Evolutionary conservation across 2,797 vertebrate species (phyloP).

Genomic region (Apogon hyalosoma): DNA sequence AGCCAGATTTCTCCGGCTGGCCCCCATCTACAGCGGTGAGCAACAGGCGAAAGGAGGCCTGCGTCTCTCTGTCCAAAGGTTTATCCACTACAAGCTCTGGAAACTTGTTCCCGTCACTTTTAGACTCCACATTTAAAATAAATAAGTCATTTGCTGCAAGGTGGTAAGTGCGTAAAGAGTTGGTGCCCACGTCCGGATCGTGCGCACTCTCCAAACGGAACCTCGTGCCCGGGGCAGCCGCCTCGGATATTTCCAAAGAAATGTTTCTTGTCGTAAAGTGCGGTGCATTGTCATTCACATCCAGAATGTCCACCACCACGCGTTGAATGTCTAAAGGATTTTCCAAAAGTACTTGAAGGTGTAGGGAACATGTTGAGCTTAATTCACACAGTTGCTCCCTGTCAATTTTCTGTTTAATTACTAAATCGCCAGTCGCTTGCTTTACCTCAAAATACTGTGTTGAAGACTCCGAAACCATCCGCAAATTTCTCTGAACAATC

Average conservation of each 20-base stretch:
- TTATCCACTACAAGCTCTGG: constrained; percentile 93
- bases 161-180: constrained; percentile 90
- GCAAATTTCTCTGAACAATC: constrained; percentile 86
- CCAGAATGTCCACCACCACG: constrained; percentile 91
- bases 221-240: constrained; percentile 86
- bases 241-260: constrained; percentile 91
- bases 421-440: constrained; percentile 86
- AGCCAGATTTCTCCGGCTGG: constrained; percentile 89
- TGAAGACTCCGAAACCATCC: constrained; percentile 86
- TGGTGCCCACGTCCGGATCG: constrained; percentile 94
- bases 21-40: constrained; percentile 94
- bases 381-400: constrained; percentile 91
- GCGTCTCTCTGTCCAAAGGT: constrained; percentile 90
- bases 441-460: constrained; percentile 90
- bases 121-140: constrained; percentile 89
- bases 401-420: constrained; percentile 92
- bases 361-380: constrained; percentile 85
- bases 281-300: constrained; percentile 95
- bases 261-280: constrained; percentile 88
- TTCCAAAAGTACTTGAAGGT: constrained; percentile 89
- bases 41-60: constrained; percentile 88
- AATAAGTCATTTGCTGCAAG: constrained; percentile 90
- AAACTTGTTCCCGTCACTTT: constrained; percentile 92
- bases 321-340: constrained; percentile 89
- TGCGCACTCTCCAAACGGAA: constrained; percentile 95